Base-by-base conservation (phyloP, 1,140 invertebrate genomes). In the Macrostomum lignano region DNA sequence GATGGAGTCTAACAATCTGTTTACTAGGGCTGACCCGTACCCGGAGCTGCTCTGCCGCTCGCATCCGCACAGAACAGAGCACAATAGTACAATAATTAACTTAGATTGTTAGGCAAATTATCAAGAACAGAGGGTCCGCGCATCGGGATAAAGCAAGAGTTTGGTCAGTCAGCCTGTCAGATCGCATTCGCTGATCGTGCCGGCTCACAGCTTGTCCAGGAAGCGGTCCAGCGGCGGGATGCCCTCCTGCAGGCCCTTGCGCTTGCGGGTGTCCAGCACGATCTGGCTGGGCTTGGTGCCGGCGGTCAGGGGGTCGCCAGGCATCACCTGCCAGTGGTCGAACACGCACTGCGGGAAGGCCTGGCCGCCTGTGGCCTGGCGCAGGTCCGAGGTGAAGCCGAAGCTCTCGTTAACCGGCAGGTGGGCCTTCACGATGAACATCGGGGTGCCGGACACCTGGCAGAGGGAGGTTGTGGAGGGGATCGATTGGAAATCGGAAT, bases 321-420 rank as follows among this genome's bases (percentile, higher is more conserved):
- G 79, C 48, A 98, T 65, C 35, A 93, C 63, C 61, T 96, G 81
- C 91, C 91, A 98, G 56, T 98, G 91, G 56, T 96, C 88, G 60
- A 98, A 98, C 44, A 96, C 86, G 61, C 88, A 96, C 61, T 96
- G 88, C 48, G 88, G 91, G 76, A 98, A 98, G 45, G 91, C 91
- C 63, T 98, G 86, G 29, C 91, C 91, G 44, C 84, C 84, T 38
- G 91, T 98, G 61, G 86, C 82, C 49, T 82, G 86, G 48, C 91
- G 72, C 39, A 98, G 64, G 66, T 94, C 86, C 50, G 84, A 81
- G 38, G 86, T 96, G 66, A 98, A 98, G 42, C 70, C 67, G 60
- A 94, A 94, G 21, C 84, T 94, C 63, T 94, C 86, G 58, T 91
- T 94, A 50, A 94, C 86, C 47, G 86, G 84, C 62, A 98, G 67